Conservation (phyloP, 2,888 invertebrate genomes). For the Orchesella flavescens region DNA sequence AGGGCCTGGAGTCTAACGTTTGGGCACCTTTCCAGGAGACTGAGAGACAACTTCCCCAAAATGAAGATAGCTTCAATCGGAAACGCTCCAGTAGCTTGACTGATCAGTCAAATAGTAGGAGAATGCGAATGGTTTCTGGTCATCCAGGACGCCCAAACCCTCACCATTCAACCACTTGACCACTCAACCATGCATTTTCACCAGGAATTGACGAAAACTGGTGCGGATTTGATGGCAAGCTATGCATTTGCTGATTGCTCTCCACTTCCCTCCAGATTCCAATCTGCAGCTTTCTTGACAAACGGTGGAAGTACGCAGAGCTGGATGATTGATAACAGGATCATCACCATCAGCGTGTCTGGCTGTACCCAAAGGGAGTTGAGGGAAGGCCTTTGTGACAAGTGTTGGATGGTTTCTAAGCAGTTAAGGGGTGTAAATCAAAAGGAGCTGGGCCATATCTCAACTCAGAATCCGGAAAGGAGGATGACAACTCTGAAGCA, state of each 20-base stretch:
- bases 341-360: constrained; percentile 94
- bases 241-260: constrained; percentile 87
- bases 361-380: constrained; percentile 89
- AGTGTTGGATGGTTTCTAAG: constrained; percentile 81
- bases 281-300: constrained; percentile 61
- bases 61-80: constrained; percentile 92
- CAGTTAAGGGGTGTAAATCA: neutral
- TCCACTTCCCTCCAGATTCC: constrained; percentile 83
- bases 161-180: constrained; percentile 76
- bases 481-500: constrained; percentile 12
- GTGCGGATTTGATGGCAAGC: constrained; percentile 89
- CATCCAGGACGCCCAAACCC: constrained; percentile 75
- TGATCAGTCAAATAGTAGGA: constrained; percentile 77
- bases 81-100: constrained; percentile 91
- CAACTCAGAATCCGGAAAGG: neutral
- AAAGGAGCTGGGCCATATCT: neutral
- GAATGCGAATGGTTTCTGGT: constrained; percentile 75
- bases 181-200: constrained; percentile 82
- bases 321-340: constrained; percentile 93
- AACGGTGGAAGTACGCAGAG: constrained; percentile 86
- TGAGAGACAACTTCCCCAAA: constrained; percentile 74
- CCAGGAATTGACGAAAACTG: constrained; percentile 93
- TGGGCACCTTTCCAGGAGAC: constrained; percentile 78
- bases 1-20: constrained; percentile 90
- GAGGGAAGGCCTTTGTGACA: constrained; percentile 90